Base-by-base conservation (phyloP, 2,113 vertebrate species). In the Psittacus erithacus region DNA sequence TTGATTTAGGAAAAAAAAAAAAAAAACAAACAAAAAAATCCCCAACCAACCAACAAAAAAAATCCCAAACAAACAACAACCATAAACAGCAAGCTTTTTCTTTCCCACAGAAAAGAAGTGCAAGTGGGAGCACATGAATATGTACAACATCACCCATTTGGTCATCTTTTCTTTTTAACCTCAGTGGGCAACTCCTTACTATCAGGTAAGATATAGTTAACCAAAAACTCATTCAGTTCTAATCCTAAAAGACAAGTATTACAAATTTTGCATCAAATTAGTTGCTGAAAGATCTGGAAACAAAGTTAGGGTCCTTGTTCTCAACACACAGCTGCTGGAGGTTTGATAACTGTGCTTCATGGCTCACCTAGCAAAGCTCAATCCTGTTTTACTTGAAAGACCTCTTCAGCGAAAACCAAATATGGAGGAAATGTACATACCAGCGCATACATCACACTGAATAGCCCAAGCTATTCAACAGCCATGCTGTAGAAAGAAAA, bases 401-500 rank as follows among this genome's bases (percentile, higher is more conserved):
- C 4, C 23, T 43, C 82, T 60, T 31, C 38, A 71, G 17, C 17
- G 35, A 53, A 71, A 90, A 83, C 7, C 3, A 1, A 15, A 33
- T 27, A 33, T 1, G 11, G 19, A 60, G 24, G 18, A 71, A 52
- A 82, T 1, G 3, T 11, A 22, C 1, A 8, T 10, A 17, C 22
- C 13, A 13, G 24, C 6, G 9, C 7, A 41, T 13, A 15, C 4
- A 20, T 17, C 43, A n/a, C 15, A 31, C 9, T 3, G 7, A 53
- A 27, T 2, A 23, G 6, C 17, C 29, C 25, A 28, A 41, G 8
- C 7, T 50, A 29, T 19, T 57, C 41, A 29, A n/a, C 10, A n/a
- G 33, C 20, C 1, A 0, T 16, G 17, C 18, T 1, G 0, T 19
- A 79, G n/a, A 60, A 55, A 43, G 16, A 55, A 1, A 1, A 43